phyloP scores from a whole-genome alignment of 2,797 vertebrate genomes.

The Astyanax mexicanus region DNA sequence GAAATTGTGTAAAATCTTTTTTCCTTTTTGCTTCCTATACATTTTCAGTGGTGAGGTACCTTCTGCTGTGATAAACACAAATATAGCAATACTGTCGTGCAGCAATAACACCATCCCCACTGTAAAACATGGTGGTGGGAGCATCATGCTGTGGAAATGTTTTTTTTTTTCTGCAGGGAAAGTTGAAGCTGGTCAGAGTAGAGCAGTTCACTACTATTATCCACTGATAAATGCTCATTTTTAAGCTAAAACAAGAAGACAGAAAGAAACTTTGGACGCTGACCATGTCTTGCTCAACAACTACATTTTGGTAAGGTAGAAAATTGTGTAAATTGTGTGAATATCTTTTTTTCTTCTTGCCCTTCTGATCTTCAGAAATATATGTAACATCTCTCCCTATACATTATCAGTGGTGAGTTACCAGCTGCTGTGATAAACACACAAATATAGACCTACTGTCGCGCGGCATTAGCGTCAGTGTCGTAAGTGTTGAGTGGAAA shows the following conservation, averaged over 20 bases:
- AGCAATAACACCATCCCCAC: slow-evolving; percentile 23
- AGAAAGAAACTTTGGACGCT: background rate
- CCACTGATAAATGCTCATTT: too few relatives aligned
- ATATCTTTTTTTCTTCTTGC: too few relatives aligned
- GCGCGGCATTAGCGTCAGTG: slow-evolving; percentile 12
- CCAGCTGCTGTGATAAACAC: slow-evolving; percentile 21
- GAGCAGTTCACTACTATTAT: too few relatives aligned
- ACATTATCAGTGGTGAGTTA: slow-evolving; percentile 10
- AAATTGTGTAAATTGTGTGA: background rate
- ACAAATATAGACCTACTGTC: slow-evolving; percentile 18
- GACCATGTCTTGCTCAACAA: background rate
- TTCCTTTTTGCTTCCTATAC: background rate
- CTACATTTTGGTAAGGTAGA: background rate
- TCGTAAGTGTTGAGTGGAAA: slow-evolving; percentile 18
- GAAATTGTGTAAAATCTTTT: background rate
- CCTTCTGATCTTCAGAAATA: background rate
- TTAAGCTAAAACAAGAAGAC: too few relatives aligned
- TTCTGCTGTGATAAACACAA: slow-evolving; percentile 21
- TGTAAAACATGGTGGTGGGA: too few relatives aligned
- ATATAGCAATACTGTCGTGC: slow-evolving; percentile 7
- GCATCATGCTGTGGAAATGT: background rate
- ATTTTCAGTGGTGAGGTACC: slow-evolving; percentile 3
- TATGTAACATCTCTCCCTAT: background rate
- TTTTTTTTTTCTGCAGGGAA: too few relatives aligned
- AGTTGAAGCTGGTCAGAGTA: too few relatives aligned